Evolutionary conservation across 1,140 invertebrate genomes (phyloP), one percentile per base, ranked within the genome.

Genomic region (Cherax destructor): DNA sequence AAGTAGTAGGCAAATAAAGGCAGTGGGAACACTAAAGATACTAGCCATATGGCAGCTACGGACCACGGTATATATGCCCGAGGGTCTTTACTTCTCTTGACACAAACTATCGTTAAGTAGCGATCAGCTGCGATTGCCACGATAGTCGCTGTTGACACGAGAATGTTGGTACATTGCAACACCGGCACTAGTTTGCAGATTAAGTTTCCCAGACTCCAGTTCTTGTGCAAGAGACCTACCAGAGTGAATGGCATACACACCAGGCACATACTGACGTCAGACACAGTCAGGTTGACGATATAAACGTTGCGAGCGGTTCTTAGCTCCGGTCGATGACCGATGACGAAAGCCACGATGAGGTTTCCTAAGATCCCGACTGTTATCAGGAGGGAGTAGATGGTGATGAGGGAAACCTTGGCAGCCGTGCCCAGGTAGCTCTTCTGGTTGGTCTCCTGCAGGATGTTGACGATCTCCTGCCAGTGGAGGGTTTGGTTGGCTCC

Each of bases 181-280:
- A 95, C 95, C 4, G 95, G 95, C 30, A 95, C 95, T 61, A 96
- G 94, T 94, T 96, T 96, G 93, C 96, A 96, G 93, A 96, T 94
- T 81, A 95, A 88, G 18, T 93, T 74, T 1, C 95, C 95, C 21
- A 95, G 92, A 1, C 93, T 94, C 94, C 95, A 95, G 47, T 94
- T 93, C 49, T 93, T 93, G 50, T 94, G 93, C 50, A 95, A 92
- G 10, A 95, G 92, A 16, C 92, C 92, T 18, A 95, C 94, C 47
- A 96, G 92, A 69, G 96, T 96, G 92, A 96, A 95, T 1, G 96
- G 96, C 94, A 96, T 96, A n/a, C 95, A 95, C 88, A 96, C 95
- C 59, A 95, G 80, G 93, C 96, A 96, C 47, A 96, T 94, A 0
- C 95, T 95, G 13, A 96, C 94, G 93, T 96, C 96, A 0, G 96